Base-by-base conservation (phyloP, 2,113 vertebrate species). In the Rhinolophus sinicus region DNA sequence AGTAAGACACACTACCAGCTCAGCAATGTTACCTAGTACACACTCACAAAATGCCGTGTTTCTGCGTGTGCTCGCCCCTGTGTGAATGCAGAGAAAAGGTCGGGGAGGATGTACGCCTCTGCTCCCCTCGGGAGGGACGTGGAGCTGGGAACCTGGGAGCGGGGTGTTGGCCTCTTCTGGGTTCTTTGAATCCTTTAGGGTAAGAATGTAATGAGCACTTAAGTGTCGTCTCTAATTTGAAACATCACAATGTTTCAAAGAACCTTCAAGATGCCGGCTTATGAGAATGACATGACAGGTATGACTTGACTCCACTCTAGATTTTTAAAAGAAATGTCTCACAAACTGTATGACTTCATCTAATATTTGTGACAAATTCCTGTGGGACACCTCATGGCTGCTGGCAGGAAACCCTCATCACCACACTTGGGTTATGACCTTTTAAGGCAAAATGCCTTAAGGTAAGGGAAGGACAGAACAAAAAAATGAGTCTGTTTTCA, bases 291-390 rank as follows among this genome's bases (percentile, higher is more conserved):
- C 10, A 7, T 30, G 40, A 38, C 13, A n/a, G 54, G 4, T 38
- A 5, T 77, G 50, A 26, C 52, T 38, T 40, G 50, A 73, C 44
- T 65, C 35, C n/a, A 52, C 16, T 62, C n/a, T n/a, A 52, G 69
- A 76, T 24, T 65, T 26, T 40, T 58, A 44, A 77, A 78, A 72
- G 52, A 76, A 73, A 81, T 54, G 60, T 52, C 58, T 83, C 77
- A 35, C 18, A 18, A 19, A 15, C 18, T 26, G 12, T 52, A 30
- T n/a, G 77, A 40, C 28, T 10, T 83, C 50, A 4, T 54, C 75
- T 72, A 56, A 40, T n/a, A 16, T 54, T n/a, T 72, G 40, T 12
- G 21, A 44, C 54, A 13, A 33, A 47, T 82, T 44, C 16, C 85
- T 21, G n/a, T 0, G 44, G 67, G 62, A 35, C 26, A 4, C 3